Evolutionary conservation across 2,888 invertebrate species (phyloP), one percentile per base, ranked within the genome.

Genomic region (Campopleginae sp.): DNA sequence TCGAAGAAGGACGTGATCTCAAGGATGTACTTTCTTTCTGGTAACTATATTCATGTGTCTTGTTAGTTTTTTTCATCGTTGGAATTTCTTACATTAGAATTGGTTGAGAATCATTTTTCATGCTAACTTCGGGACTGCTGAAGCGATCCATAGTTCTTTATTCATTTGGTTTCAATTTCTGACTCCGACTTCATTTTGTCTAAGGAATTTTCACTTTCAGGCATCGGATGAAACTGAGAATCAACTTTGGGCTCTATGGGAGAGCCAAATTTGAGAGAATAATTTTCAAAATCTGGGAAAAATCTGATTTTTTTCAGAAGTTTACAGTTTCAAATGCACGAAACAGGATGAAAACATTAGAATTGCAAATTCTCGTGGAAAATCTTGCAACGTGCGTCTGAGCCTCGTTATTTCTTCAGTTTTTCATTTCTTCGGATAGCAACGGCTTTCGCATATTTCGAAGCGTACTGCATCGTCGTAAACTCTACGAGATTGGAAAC

Each of bases 1-100:
- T 96, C 85, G 95, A 95, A 88, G 95, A 95, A 85, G 96, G 95
- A 71, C 94, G 94, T 75, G 94, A 95, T 88, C 94, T 95, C 10
- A 95, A 95, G 89, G 95, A 96, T 86, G 93, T 95, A 83, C 94
- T 96, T 72, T 95, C 95, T 74, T 95, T 95, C 92, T 95, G 96
- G 96, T 96, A 92, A 94, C 94, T 88, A 65, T 10, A 76, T 65
- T 33, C 31, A 75, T 46, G 79, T 44, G 33, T 80, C 33, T 7
- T 33, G 61, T 17, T 86, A 83, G 84, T 66, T 58, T 70, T 70
- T 61, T 74, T 12, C 51, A 44, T 8, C 31, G 44, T 23, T 54
- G 19, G 14, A 27, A 8, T 58, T 14, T 27, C 4, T 1, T 58
- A 3, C 27, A 27, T 58, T 23, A 27, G 10, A 51, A 8, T 19